Percentiles rank a stretch among this genome's conserved stretches.
These are phyloP conservation scores for Alaudala cheleensis DNA, from an alignment of 2,113 vertebrate species.

Conservation along the genomic window DNA sequence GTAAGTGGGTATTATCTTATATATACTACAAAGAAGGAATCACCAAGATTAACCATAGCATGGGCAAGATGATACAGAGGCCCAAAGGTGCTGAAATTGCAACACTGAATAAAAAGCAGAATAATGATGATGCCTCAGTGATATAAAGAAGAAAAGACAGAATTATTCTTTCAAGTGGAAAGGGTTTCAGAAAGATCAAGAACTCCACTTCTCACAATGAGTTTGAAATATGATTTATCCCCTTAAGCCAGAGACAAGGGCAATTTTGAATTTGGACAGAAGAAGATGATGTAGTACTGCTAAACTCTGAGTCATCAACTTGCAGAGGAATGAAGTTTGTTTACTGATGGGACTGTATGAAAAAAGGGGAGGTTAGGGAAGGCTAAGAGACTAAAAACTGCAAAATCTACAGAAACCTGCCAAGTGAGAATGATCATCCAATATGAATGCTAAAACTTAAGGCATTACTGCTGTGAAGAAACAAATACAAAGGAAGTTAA, in stretches of 20 bases:
- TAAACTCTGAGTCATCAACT: background rate
- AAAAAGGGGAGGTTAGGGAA: background rate
- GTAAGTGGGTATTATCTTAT: background rate
- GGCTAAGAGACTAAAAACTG: background rate
- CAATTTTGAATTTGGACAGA: background rate
- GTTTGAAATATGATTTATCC: background rate
- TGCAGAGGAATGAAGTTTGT: background rate
- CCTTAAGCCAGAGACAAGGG: background rate
- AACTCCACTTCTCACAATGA: background rate
- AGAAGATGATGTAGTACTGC: background rate
- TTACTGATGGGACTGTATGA: background rate
- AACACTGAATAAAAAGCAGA: background rate
- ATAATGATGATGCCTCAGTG: background rate
- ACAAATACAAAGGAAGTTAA: background rate
- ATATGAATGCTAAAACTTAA: background rate
- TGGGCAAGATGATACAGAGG: background rate
- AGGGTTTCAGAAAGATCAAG: background rate
- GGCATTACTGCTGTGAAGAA: background rate
- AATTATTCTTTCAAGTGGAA: background rate
- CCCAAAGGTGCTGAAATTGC: background rate
- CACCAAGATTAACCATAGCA: background rate
- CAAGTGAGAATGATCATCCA: background rate
- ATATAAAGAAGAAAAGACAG: rapidly evolving
- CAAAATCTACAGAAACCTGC: background rate
- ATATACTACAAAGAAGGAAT: background rate